A percentile compares a stretch with the other conserved stretches of the same genome.
These are phyloP conservation scores for Sarcophaga carnaria DNA, from an alignment of 2,888 invertebrate species.

Conservation along the genomic window DNA sequence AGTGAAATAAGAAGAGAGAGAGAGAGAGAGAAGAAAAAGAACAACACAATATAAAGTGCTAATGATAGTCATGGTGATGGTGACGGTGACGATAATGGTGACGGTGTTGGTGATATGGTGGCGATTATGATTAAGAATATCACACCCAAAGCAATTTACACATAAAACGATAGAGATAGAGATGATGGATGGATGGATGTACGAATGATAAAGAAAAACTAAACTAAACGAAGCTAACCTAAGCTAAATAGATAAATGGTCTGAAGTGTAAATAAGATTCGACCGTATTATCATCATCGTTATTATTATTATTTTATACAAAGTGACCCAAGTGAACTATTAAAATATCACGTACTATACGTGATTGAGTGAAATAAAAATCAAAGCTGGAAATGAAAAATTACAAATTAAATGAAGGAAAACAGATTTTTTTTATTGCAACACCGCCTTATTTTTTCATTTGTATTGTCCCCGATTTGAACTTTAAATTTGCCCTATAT, in stretches of 20 bases:
- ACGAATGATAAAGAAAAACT: not conserved
- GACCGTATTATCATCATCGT: too few relatives aligned
- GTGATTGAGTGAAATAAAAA: not conserved
- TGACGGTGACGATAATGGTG: too few relatives aligned
- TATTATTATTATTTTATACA: not conserved
- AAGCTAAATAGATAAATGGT: too few relatives aligned
- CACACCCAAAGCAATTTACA: slow-evolving; percentile 67
- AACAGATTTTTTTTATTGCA: too few relatives aligned
- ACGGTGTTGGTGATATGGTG: slow-evolving; percentile 3
- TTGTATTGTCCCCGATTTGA: too few relatives aligned
- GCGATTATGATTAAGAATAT: slow-evolving; percentile 58
- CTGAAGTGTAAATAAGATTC: too few relatives aligned
- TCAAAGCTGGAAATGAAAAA: not conserved
- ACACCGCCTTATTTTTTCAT: too few relatives aligned
- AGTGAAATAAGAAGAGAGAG: slow-evolving; percentile 14
- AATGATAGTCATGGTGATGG: too few relatives aligned
- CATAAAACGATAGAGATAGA: slow-evolving; percentile 38
- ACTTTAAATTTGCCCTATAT: too few relatives aligned
- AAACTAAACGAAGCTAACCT: too few relatives aligned
- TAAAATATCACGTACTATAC: not conserved
- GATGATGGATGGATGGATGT: not conserved
- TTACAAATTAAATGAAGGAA: not conserved
- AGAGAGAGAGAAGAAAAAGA: not conserved
- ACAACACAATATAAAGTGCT: too few relatives aligned
- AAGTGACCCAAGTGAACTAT: slow-evolving; percentile 43